These are phyloP conservation scores for Peromyscus maniculatus DNA, from an alignment of 2,113 vertebrate species.

Conservation along the genomic window DNA sequence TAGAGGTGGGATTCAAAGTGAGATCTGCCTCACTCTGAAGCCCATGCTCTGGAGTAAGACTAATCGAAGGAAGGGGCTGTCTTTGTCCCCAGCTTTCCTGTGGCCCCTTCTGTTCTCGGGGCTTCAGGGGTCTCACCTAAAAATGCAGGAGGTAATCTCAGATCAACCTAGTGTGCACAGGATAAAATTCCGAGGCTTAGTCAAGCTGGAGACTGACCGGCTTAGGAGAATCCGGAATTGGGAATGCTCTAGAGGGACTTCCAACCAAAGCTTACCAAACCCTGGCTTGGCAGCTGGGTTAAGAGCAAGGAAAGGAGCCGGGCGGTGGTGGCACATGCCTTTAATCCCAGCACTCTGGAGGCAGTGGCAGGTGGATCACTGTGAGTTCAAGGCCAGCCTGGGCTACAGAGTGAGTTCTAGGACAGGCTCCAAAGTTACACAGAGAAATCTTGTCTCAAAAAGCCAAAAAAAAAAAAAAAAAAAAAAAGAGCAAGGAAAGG, in stretches of 20 bases:
- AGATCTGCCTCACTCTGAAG: background rate
- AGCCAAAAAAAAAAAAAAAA: too few species aligned
- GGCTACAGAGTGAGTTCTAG: too few species aligned
- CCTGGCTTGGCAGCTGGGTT: background rate
- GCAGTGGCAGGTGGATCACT: too few species aligned
- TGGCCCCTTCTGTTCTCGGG: conserved; percentile 12
- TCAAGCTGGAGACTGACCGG: background rate
- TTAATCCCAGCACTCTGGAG: too few species aligned
- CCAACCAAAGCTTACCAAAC: background rate
- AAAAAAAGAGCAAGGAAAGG: background rate
- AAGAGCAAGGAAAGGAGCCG: background rate
- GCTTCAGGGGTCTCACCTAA: conserved; percentile 27
- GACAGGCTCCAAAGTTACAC: too few species aligned
- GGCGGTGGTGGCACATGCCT: too few species aligned
- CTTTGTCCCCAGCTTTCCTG: background rate
- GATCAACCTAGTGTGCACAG: background rate
- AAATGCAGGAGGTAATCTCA: background rate
- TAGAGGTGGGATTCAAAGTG: background rate
- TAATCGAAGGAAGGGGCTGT: background rate
- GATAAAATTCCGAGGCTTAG: background rate
- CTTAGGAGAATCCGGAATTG: background rate
- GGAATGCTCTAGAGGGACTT: background rate
- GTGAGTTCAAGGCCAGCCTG: too few species aligned
- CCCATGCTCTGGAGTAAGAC: background rate
- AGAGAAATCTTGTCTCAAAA: too few species aligned